These are phyloP conservation scores for Caenorhabditis briggsae DNA, from an alignment of 1,140 invertebrate species.

Conservation along the genomic window DNA sequence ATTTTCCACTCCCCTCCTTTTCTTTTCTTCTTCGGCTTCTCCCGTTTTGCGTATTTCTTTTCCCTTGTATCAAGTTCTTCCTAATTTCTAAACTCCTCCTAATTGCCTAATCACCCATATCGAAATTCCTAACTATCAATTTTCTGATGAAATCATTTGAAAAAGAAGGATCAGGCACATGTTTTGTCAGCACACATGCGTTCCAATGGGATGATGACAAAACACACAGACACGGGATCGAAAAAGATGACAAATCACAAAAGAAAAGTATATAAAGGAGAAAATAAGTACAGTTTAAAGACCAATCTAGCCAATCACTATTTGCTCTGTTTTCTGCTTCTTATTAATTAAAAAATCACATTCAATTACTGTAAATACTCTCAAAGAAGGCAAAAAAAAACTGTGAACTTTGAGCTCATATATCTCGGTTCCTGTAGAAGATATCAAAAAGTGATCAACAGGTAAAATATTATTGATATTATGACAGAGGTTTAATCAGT, in stretches of 20 bases:
- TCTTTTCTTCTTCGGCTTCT: neutral
- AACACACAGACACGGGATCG: constrained; percentile 15
- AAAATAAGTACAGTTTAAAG: neutral
- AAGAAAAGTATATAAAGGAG: constrained; percentile 13
- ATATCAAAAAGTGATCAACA: too few species aligned
- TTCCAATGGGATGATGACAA: constrained; percentile 14
- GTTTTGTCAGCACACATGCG: neutral
- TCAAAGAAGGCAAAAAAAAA: too few species aligned
- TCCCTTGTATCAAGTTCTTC: neutral
- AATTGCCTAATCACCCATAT: constrained; percentile 28
- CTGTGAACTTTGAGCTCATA: too few species aligned
- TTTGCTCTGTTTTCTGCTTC: neutral
- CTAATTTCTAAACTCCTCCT: neutral
- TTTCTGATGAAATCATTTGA: neutral
- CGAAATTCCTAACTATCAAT: neutral
- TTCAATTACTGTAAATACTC: too few species aligned
- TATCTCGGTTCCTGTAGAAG: too few species aligned
- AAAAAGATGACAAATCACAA: constrained; percentile 46
- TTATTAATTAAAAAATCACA: neutral
- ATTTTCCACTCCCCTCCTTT: neutral
- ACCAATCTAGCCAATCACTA: neutral
- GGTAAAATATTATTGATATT: too few species aligned
- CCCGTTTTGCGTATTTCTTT: neutral
- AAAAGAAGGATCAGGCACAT: neutral
- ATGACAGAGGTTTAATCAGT: too few species aligned